Base-by-base conservation (phyloP, 2,797 vertebrate species). In the Tragopan temminckii region DNA sequence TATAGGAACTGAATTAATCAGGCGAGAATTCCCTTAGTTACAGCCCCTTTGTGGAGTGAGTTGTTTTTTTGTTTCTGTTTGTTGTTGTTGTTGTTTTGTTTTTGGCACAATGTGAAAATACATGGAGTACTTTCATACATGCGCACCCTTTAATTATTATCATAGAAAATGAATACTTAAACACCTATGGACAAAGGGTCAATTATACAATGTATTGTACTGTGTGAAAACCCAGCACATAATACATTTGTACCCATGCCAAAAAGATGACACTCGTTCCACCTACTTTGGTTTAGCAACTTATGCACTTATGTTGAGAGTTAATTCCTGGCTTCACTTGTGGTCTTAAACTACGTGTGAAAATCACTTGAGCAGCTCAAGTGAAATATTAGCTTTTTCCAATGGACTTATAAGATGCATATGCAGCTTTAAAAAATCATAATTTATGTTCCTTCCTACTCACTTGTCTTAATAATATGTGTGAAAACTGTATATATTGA, bases 351-450 rank as follows among this genome's bases (percentile, higher is more conserved):
- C 29, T 40, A 57, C 24, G 23, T 57, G 6, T 66, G 66, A 79
- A 83, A 75, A 61, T 43, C 1, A 0, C 11, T 75, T 71, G 24
- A 52, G 68, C 15, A 85, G 8, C 38, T 83, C 16, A 52, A 80
- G 55, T 1, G 4, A 80, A 90, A 69, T 53, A 45, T 2, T 38
- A 43, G 6, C 38, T 24, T 78, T 85, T 94, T 81, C 36, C 59
- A 58, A 5, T 52, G 4, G 59, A 4, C 13, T 67, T 74, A 45
- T 17, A 74, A 85, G 38, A 43, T 0, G 0, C 20, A 35, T 7
- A 53, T 11, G 11, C 25, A 64, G 20, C 36, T 88, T 64, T 63
- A 36, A 70, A 70, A 89, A 95, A 59, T 45, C 17, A 38, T 9
- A 33, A n/a, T 27, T 75, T 72, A 38, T 76, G 25, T 14, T 94